phyloP scores from a whole-genome alignment of 2,113 vertebrate genomes.

The Microtus oregoni region DNA sequence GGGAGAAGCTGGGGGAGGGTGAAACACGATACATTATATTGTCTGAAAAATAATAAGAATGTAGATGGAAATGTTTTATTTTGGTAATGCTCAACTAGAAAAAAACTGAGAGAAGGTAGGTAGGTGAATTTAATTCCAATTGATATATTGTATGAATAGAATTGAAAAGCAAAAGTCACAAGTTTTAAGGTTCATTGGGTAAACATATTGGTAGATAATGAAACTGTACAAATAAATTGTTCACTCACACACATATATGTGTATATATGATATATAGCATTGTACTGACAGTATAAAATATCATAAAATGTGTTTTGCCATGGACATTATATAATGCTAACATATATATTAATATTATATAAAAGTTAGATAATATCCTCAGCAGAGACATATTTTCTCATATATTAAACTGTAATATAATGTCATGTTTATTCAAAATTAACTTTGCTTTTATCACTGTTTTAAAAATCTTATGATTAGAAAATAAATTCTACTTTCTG shows the following conservation, averaged over 20 bases:
- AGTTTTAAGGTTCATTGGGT: not conserved
- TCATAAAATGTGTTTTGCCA: not conserved
- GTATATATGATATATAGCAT: not conserved
- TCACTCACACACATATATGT: not conserved
- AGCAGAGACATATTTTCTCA: not conserved
- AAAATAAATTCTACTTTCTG: not conserved
- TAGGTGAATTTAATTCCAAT: not conserved
- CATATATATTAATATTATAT: not conserved
- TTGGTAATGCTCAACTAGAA: not conserved
- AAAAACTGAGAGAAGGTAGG: not conserved
- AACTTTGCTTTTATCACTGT: constrained; percentile 16
- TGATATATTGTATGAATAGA: not conserved
- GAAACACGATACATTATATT: not conserved
- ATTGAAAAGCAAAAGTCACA: constrained; percentile 6
- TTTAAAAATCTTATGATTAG: not conserved
- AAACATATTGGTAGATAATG: not conserved
- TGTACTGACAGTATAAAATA: not conserved
- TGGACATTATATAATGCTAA: not conserved
- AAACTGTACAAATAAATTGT: constrained; percentile 48
- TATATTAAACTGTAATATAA: constrained; percentile 50
- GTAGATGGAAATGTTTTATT: not conserved
- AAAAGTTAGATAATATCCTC: not conserved
- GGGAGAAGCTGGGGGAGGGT: not conserved
- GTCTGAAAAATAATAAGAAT: not conserved
- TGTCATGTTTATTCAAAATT: constrained; percentile 52